Percentiles rank a stretch among this genome's conserved stretches.
Evolutionary conservation across 2,113 vertebrate species (phyloP).

Genomic region (Girardinichthys multiradiatus): DNA sequence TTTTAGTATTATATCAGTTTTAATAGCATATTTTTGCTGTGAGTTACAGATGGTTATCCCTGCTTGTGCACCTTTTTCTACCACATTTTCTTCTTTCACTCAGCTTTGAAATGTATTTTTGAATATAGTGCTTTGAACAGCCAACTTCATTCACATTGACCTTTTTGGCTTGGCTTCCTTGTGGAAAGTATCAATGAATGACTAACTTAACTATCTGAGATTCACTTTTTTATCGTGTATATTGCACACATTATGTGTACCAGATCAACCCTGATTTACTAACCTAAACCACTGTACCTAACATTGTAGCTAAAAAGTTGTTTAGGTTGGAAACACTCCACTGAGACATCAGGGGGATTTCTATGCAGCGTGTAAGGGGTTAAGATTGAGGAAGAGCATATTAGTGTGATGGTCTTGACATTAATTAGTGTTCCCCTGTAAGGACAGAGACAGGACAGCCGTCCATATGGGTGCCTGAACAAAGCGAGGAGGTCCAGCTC

Average conservation of each 20-base stretch:
- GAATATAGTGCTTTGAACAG: too few species aligned
- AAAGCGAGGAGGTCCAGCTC: slow-evolving; percentile 28
- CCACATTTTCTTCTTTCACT: too few species aligned
- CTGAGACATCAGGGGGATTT: slow-evolving; percentile 10
- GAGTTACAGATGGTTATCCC: too few species aligned
- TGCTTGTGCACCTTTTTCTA: too few species aligned
- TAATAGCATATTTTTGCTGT: too few species aligned
- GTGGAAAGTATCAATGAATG: too few species aligned
- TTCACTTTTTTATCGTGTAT: too few species aligned
- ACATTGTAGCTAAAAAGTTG: neutral
- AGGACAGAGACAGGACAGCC: slow-evolving; percentile 24
- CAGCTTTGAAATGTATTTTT: too few species aligned
- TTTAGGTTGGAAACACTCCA: neutral
- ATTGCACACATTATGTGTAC: neutral
- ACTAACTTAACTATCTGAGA: too few species aligned
- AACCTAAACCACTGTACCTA: neutral
- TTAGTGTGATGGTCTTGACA: slow-evolving; percentile 34
- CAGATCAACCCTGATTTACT: neutral
- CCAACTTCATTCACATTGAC: too few species aligned
- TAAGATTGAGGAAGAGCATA: neutral
- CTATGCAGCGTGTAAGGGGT: slow-evolving; percentile 2
- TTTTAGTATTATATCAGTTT: too few species aligned
- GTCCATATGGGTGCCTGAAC: slow-evolving; percentile 46
- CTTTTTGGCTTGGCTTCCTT: too few species aligned
- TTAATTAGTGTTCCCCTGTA: slow-evolving; percentile 35